Base-by-base conservation (phyloP, 2,113 vertebrate species). In the Petromus typicus region DNA sequence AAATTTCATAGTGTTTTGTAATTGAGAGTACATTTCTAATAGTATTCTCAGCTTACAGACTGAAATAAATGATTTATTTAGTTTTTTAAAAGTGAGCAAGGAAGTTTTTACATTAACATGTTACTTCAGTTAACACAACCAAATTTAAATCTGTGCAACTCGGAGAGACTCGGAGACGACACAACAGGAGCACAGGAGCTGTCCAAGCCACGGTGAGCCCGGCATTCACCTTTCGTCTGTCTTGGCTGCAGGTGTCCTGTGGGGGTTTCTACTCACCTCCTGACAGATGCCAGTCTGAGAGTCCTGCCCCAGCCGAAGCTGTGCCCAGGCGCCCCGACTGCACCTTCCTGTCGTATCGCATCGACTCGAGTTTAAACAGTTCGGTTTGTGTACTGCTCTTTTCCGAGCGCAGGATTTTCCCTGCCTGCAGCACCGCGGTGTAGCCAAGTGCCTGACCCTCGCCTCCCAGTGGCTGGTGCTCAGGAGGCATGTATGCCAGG, bases 1-100 rank as follows among this genome's bases (percentile, higher is more conserved):
- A 93, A 82, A 97, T 93, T 81, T 95, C 79, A 66, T 40, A 54
- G 57, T 82, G 88, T 95, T 97, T 95, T 85, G 83, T 93, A 96
- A 78, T 54, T 56, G 66, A 95, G 81, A 78, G 43, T 54, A 45
- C 51, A 67, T 91, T 92, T 95, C 88, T 79, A 79, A 48, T 64
- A 86, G 69, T 64, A 48, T 45, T 93, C 92, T 93, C 43, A 40
- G 32, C 69, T 92, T 80, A 78, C 93, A 97, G 64, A 43, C 81
- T 48, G 66, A 92, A 79, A 87, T 80, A 94, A 95, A 86, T 79
- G 32, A 89, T 71, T 79, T 75, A 57, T 61, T 90, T 78, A 86
- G n/a, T n/a, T 84, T 89, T 91, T 56, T 66, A 92, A 83, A 86
- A 69, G 86, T 48, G 78, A 94, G 57, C 83, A 57, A 71, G 86